Base-by-base conservation (phyloP, 2,113 vertebrate species). In the Marmota flaviventris region DNA sequence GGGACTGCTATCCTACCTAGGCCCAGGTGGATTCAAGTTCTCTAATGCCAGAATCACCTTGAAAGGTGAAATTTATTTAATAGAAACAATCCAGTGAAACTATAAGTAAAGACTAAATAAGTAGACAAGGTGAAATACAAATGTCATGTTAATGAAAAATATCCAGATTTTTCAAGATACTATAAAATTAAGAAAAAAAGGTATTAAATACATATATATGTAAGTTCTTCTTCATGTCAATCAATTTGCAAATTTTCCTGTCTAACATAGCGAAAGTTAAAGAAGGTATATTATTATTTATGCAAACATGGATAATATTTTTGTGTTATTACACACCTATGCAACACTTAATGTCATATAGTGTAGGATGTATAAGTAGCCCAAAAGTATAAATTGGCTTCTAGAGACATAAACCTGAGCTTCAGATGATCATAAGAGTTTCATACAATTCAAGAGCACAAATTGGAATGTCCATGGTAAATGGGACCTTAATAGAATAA, bases 41-140 rank as follows among this genome's bases (percentile, higher is more conserved):
- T 91, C 53, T 25, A 24, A 93, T 24, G 72, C 70, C 85, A 83
- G 14, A 96, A 90, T 93, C 25, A 91, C 22, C 61, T 87, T 93
- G 32, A 93, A 82, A 63, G 17, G 48, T 73, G 9, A 93, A 56
- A 81, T 94, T 73, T 45, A 84, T 42, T 10, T 29, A 61, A 77
- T 8, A 89, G 9, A 42, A 76, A 82, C 24, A 85, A 82, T 87
- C 20, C 25, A 48, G 5, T 39, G 6, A 94, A 92, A 69, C 42
- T 63, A 0, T 78, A n/a, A 70, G 7, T 1, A 29, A 75, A 4
- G 53, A 81, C 0, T 70, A 79, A 78, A 39, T 86, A 87, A 91
- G 17, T 61, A 91, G 34, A 42, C 27, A 63, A 70, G 27, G 24
- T 61, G 75, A 75, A 89, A 81, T 70, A 91, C 34, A 58, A 78